Base-by-base conservation (phyloP, 2,888 invertebrate species). In the Platerodrilus igneus region DNA sequence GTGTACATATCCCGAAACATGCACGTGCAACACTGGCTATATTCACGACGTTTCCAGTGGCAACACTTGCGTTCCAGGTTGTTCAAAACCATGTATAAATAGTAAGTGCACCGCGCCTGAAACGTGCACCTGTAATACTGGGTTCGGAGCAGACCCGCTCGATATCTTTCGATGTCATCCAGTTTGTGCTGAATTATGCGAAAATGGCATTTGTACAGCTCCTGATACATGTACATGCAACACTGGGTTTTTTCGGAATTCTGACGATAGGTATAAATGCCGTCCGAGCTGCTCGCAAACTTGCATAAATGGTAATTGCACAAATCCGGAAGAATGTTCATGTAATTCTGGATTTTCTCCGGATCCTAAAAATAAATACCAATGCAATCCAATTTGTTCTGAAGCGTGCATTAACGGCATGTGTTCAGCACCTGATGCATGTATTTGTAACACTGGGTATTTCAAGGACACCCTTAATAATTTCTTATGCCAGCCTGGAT, bases 11-110 rank as follows among this genome's bases (percentile, higher is more conserved):
- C 80, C 81, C 0, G 76, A 79, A 14, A 71, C 71, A 0, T 87
- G 86, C 69, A 69, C 68, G 4, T 81, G 83, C 60, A 74, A 72
- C 53, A 69, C 75, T 4, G 81, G 79, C 26, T 79, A 76, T 53
- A 72, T 78, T 16, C 73, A 70, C 52, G 77, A 77, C 47, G 53
- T 67, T 9, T n/a, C n/a, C n/a, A n/a, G n/a, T n/a, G 63, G 71
- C 40, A 55, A 58, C 16, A 55, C 57, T 36, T 84, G 83, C 50
- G 68, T 81, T 0, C 72, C 81, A 2, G 79, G 79, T 0, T 84
- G 83, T 40, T 83, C 83, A 0, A 75, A 80, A 11, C 78, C 79
- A 1, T 84, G 83, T 51, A 72, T 78, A 45, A 77, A 83, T 46
- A 83, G 83, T 0, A 69, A 73, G 2, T 84, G 83, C 47, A 69